Conservation (phyloP, 2,888 invertebrate genomes). For the Acleris literana region DNA sequence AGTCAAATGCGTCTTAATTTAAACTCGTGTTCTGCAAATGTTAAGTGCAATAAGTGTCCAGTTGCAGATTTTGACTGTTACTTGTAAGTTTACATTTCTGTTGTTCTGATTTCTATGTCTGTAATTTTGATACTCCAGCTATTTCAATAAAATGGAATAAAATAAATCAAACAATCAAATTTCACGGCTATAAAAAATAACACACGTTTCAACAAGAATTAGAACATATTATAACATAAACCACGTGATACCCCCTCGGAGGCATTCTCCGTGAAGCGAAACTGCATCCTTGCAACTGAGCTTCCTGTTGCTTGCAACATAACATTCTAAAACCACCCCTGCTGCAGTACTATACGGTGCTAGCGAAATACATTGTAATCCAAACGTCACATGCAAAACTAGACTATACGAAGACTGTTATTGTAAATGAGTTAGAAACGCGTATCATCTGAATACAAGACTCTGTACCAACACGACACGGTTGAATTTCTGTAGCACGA, state of each 20-base stretch:
- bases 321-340: background rate
- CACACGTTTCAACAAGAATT: background rate
- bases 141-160: too few species aligned
- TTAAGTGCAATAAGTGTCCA: too few species aligned
- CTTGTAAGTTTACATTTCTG: too few species aligned
- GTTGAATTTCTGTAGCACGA: background rate
- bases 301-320: background rate
- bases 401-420: slow-evolving; percentile 17
- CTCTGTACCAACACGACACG: background rate
- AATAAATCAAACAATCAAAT: too few species aligned
- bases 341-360: background rate
- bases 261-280: background rate
- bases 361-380: slow-evolving; percentile 6
- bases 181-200: background rate
- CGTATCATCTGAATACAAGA: background rate
- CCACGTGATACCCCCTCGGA: background rate
- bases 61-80: too few species aligned
- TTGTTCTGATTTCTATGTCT: too few species aligned
- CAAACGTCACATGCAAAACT: slow-evolving; percentile 14
- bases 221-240: background rate
- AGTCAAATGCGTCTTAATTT: too few species aligned
- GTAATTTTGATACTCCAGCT: too few species aligned
- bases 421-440: slow-evolving; percentile 14
- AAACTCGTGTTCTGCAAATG: too few species aligned
- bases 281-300: background rate